A percentile compares a stretch with the other conserved stretches of the same genome.
Evolutionary conservation across 2,888 invertebrate genomes (phyloP).

Genomic region (Callyntrura sp.): DNA sequence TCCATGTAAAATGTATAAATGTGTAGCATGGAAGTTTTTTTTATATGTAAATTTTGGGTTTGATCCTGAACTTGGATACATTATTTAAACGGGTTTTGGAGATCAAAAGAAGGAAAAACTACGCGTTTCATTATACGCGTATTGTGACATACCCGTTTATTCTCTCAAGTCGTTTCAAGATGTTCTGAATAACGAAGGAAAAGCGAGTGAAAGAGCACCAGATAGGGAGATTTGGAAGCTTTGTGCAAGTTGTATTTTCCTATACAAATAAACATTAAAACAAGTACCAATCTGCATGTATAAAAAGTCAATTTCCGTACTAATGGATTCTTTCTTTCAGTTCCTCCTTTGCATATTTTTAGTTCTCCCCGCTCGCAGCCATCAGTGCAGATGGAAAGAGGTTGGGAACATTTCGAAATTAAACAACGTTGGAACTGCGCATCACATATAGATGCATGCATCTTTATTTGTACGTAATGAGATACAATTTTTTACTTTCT

Average conservation of each 20-base stretch:
- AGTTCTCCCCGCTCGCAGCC: background rate
- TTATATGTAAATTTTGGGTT: background rate
- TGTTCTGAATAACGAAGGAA: constrained; percentile 29
- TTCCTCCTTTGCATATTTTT: constrained; percentile 58
- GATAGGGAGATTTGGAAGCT: background rate
- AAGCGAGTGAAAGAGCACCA: background rate
- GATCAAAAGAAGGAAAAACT: background rate
- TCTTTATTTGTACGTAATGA: constrained; percentile 54
- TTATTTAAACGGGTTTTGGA: background rate
- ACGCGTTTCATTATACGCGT: background rate
- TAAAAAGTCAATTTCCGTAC: constrained; percentile 71
- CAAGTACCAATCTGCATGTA: constrained; percentile 70
- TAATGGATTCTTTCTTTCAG: constrained; percentile 66
- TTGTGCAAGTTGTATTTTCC: background rate
- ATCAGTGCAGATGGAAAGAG: background rate
- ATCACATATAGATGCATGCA: constrained; percentile 20
- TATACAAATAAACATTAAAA: constrained; percentile 52
- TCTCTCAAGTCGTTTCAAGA: background rate
- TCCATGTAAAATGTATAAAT: background rate
- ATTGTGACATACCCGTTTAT: background rate
- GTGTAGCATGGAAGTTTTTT: background rate
- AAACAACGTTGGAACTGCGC: constrained; percentile 14
- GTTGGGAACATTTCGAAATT: constrained; percentile 19
- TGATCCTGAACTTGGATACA: background rate
- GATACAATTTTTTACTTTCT: constrained; percentile 61